A percentile compares a stretch with the other conserved stretches of the same genome.
Evolutionary conservation across 2,113 vertebrate genomes (phyloP).

Genomic region (Alces alces): DNA sequence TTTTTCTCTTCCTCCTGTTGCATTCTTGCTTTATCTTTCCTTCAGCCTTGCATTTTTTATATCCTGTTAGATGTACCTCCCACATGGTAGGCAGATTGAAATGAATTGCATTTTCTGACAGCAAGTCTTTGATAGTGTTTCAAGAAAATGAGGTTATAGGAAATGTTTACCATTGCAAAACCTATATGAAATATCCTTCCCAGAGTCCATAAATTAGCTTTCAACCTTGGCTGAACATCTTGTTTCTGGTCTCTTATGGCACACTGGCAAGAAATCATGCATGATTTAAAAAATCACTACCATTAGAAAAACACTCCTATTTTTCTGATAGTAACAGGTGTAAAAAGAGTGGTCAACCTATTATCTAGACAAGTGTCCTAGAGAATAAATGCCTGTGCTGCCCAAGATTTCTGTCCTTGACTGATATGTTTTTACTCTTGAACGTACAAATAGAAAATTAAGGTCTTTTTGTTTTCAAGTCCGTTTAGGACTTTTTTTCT

Average conservation of each 20-base stretch:
- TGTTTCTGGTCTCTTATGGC: neutral
- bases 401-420: neutral
- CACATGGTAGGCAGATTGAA: neutral
- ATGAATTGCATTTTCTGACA: neutral
- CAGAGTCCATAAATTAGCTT: neutral
- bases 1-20: neutral
- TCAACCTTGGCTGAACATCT: conserved; percentile 21
- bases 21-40: neutral
- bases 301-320: neutral
- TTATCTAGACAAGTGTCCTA: neutral
- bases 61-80: neutral
- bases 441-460: neutral
- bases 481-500: neutral
- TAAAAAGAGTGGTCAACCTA: neutral
- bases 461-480: neutral
- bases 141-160: conserved; percentile 14
- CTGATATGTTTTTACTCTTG: neutral
- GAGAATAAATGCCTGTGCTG: neutral
- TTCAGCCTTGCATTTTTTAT: neutral
- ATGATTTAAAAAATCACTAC: neutral
- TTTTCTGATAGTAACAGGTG: neutral
- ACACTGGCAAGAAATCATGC: conserved; percentile 8
- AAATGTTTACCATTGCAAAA: conserved; percentile 28
- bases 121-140: conserved; percentile 3
- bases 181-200: neutral